These are phyloP conservation scores for Arctocebus calabarensis DNA, from an alignment of 2,797 vertebrate genomes.

Conservation along the genomic window DNA sequence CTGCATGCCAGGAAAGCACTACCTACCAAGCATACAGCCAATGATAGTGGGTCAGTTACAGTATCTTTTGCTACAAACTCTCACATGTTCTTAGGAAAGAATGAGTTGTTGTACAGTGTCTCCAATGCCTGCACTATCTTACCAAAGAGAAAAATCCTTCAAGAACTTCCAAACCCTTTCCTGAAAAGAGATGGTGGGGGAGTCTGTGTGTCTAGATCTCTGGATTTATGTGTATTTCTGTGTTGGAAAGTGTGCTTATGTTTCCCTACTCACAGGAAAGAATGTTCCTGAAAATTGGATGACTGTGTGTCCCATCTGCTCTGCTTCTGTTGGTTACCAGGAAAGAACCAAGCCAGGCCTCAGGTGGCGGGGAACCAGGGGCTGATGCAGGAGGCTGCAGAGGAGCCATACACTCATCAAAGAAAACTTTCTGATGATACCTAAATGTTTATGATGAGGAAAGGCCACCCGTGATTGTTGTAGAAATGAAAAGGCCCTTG, in stretches of 20 bases:
- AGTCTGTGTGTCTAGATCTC: neutral
- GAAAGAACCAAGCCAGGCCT: constrained; percentile 37
- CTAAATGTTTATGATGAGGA: neutral
- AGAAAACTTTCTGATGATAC: neutral
- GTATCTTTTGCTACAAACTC: neutral
- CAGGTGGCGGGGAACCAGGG: neutral
- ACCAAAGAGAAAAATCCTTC: neutral
- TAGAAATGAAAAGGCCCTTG: constrained; percentile 28
- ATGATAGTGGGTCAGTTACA: neutral
- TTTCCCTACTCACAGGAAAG: constrained; percentile 14
- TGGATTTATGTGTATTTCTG: neutral
- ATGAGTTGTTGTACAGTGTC: neutral
- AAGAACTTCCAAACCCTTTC: constrained; percentile 27
- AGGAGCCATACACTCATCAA: neutral
- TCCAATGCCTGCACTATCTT: neutral
- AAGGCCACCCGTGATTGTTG: neutral
- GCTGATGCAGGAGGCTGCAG: neutral
- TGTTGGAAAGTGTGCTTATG: neutral
- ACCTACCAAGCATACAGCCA: neutral
- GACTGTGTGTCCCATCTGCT: constrained; percentile 46
- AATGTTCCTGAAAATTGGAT: constrained; percentile 36
- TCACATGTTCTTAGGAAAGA: constrained; percentile 27
- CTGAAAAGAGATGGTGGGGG: neutral
- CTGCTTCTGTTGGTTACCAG: constrained; percentile 35
- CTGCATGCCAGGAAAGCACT: neutral